phyloP scores from a whole-genome alignment of 1,140 invertebrate species.

The Anoplolepis gracilipes region DNA sequence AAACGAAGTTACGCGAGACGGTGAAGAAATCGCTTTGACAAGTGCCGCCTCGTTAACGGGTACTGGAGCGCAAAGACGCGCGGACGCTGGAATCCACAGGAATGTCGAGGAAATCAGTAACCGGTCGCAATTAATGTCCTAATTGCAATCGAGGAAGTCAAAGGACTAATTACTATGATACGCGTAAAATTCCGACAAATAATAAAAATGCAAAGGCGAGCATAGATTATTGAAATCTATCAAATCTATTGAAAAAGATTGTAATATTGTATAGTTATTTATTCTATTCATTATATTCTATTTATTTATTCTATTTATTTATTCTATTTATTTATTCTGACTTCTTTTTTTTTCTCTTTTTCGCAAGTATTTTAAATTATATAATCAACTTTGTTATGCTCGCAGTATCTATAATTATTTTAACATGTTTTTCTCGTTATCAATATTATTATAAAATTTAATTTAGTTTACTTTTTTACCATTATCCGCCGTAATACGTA shows the following conservation, averaged over 20 bases:
- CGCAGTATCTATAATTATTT: conserved; percentile 16
- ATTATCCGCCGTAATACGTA: background rate
- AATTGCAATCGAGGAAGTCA: conserved; percentile 57
- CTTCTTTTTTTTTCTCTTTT: background rate
- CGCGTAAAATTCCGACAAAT: background rate
- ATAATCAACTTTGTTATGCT: background rate
- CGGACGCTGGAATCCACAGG: background rate
- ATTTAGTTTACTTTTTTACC: conserved; percentile 2
- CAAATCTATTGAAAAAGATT: background rate
- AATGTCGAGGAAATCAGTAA: background rate
- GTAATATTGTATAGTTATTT: background rate
- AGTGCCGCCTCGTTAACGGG: conserved; percentile 34
- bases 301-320: background rate
- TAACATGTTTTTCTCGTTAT: background rate
- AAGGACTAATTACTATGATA: conserved; percentile 48
- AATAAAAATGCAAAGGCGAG: conserved; percentile 12
- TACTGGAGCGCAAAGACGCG: background rate
- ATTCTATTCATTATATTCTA: background rate
- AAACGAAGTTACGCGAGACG: conserved; percentile 14
- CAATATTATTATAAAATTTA: background rate
- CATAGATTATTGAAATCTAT: background rate
- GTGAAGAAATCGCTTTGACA: conserved; percentile 11
- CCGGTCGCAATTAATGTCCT: conserved; percentile 45
- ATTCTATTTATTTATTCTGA: background rate
- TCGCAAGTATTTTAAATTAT: background rate